A percentile compares a stretch with the other conserved stretches of the same genome.
These are phyloP conservation scores for Stomatorhinus walkeri DNA, from an alignment of 2,797 vertebrate species.

Conservation along the genomic window DNA sequence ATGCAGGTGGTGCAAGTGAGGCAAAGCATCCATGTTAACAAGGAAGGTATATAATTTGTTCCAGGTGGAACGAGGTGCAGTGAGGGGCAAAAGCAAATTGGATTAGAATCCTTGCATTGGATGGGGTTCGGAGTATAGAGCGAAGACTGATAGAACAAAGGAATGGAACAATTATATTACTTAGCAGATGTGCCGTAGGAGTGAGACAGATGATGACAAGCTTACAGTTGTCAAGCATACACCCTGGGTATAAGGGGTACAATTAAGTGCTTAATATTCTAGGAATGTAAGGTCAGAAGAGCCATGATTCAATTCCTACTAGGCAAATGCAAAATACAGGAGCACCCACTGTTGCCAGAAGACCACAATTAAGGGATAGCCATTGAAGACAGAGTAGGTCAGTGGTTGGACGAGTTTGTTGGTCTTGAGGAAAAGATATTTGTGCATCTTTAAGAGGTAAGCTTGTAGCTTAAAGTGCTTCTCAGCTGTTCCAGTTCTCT, in stretches of 20 bases:
- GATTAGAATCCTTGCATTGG: background rate
- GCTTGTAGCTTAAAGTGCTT: background rate
- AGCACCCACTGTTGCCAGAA: background rate
- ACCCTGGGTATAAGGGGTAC: background rate
- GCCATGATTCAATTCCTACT: background rate
- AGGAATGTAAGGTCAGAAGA: background rate
- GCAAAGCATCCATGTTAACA: background rate
- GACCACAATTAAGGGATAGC: background rate
- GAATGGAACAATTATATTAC: background rate
- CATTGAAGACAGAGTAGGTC: background rate
- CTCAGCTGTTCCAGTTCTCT: background rate
- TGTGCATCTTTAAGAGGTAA: background rate
- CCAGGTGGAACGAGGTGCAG: background rate
- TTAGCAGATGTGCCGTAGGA: background rate
- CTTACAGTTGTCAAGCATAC: background rate
- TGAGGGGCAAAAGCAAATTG: background rate
- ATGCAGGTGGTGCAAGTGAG: background rate
- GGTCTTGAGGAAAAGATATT: background rate
- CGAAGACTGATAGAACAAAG: background rate
- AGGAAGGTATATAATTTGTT: background rate
- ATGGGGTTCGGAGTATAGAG: background rate
- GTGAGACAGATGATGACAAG: background rate
- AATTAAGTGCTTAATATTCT: background rate
- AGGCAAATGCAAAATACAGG: background rate
- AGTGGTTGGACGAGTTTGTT: background rate